phyloP scores from a whole-genome alignment of 2,113 vertebrate species.

The Dermatemys mawii region DNA sequence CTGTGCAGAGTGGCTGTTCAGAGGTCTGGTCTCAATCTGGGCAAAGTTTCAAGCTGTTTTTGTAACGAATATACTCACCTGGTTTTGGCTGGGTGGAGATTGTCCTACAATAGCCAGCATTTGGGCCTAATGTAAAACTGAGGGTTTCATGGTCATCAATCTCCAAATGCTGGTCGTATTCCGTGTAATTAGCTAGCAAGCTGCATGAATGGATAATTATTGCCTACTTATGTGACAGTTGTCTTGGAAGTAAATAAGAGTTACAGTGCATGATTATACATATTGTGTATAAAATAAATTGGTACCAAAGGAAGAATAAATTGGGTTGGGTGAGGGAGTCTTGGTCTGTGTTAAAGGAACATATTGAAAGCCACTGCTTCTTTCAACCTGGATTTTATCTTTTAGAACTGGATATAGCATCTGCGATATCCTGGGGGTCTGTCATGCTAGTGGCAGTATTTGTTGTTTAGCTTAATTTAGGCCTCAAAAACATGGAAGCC shows the following conservation, averaged over 20 bases:
- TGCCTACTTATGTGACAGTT: neutral
- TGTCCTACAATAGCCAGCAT: neutral
- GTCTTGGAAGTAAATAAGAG: neutral
- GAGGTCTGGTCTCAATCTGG: neutral
- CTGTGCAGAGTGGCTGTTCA: neutral
- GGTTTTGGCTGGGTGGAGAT: neutral
- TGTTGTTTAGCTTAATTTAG: constrained; percentile 59
- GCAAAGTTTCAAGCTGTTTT: fast-evolving
- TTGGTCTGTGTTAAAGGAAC: neutral
- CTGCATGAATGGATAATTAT: neutral
- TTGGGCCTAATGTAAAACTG: neutral
- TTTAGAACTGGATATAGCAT: neutral
- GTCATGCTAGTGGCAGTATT: neutral
- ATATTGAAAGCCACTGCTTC: neutral
- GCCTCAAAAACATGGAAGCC: constrained; percentile 56
- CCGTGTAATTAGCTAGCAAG: neutral
- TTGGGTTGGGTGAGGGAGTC: neutral
- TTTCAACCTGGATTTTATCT: constrained; percentile 6
- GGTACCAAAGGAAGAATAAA: neutral
- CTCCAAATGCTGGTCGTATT: neutral
- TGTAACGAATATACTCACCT: neutral
- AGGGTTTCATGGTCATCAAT: neutral
- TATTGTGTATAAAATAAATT: neutral
- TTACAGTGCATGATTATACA: neutral
- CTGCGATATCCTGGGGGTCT: neutral